phyloP scores from a whole-genome alignment of 2,888 invertebrate genomes.

The Megalurothrips usitatus region DNA sequence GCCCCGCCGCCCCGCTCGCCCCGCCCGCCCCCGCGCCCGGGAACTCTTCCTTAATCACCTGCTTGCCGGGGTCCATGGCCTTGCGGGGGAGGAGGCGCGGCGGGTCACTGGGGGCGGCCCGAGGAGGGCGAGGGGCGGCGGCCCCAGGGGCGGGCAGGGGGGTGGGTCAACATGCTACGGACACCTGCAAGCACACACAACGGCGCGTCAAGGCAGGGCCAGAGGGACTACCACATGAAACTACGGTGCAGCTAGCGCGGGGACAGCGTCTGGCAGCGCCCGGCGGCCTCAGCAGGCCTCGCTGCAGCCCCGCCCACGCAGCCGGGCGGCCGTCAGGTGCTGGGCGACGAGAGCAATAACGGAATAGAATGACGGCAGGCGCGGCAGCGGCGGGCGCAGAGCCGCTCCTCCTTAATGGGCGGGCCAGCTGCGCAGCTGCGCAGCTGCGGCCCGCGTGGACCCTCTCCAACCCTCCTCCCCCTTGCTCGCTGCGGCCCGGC shows the following conservation, averaged over 20 bases:
- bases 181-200: conserved; percentile 24
- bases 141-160: background rate
- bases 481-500: background rate
- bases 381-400: background rate
- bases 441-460: background rate
- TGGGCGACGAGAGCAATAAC: background rate
- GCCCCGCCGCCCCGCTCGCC: background rate
- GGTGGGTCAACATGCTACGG: background rate
- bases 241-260: too few relatives aligned
- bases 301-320: background rate
- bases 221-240: too few relatives aligned
- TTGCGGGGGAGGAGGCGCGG: background rate
- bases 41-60: conserved; percentile 23
- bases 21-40: background rate
- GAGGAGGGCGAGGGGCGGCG: background rate
- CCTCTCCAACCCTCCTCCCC: background rate
- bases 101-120: background rate
- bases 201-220: background rate
- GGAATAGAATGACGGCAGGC: conserved; percentile 11
- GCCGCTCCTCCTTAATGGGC: conserved; percentile 8
- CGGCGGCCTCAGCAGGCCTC: background rate
- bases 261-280: background rate
- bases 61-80: conserved; percentile 19
- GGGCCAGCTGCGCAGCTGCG: conserved; percentile 8
- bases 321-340: background rate